A percentile compares a stretch with the other conserved stretches of the same genome.
phyloP scores from a whole-genome alignment of 2,888 invertebrate genomes.

The Andrena trimmerana region DNA sequence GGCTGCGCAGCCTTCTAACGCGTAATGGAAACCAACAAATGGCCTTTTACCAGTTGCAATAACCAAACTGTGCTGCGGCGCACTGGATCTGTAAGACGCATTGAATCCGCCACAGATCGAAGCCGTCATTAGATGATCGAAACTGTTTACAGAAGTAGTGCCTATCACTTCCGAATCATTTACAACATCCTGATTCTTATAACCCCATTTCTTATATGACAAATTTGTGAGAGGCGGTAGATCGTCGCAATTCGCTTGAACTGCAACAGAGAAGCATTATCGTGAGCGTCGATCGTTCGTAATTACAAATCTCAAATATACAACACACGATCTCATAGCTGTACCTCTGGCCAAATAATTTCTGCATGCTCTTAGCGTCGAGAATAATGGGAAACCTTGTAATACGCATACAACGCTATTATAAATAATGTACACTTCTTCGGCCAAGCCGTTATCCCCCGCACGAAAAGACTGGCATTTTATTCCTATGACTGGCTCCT shows the following conservation, averaged over 20 bases:
- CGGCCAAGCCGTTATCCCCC: constrained; percentile 85
- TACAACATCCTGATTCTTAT: constrained; percentile 90
- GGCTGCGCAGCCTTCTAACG: constrained; percentile 94
- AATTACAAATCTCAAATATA: constrained; percentile 4
- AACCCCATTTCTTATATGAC: constrained; percentile 94
- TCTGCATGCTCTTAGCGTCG: constrained; percentile 91
- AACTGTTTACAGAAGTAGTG: constrained; percentile 90
- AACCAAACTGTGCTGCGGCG: constrained; percentile 91
- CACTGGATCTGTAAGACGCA: constrained; percentile 89
- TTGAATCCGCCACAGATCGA: constrained; percentile 92
- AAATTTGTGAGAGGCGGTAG: constrained; percentile 88
- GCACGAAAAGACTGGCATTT: constrained; percentile 91
- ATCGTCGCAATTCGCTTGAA: constrained; percentile 90
- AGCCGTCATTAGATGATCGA: constrained; percentile 94
- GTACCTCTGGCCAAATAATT: constrained; percentile 93
- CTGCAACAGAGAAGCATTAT: constrained; percentile 83
- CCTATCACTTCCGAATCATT: constrained; percentile 93
- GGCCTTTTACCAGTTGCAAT: constrained; percentile 93
- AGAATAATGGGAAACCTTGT: constrained; percentile 92
- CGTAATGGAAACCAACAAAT: constrained; percentile 95
- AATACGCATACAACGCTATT: constrained; percentile 90
- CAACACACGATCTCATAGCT: background rate
- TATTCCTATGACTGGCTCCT: constrained; percentile 91
- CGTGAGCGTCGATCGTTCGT: background rate
- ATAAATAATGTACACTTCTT: constrained; percentile 92